phyloP scores from a whole-genome alignment of 1,140 invertebrate species.

The Eumeta japonica region DNA sequence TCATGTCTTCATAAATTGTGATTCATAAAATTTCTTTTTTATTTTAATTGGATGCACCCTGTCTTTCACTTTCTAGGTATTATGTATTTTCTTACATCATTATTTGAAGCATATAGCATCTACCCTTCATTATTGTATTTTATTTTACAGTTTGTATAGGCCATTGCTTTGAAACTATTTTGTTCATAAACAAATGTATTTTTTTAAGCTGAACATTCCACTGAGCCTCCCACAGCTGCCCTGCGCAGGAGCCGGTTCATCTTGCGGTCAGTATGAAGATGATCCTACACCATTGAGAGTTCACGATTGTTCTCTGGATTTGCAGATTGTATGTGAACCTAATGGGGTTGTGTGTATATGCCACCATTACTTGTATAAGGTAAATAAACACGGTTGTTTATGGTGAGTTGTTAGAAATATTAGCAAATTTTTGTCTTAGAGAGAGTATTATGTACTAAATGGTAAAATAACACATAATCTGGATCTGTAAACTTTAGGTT shows the following conservation, averaged over 20 bases:
- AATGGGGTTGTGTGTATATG: slow-evolving; percentile 76
- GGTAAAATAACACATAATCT: background rate
- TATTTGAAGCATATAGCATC: too few relatives aligned
- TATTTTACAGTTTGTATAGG: background rate
- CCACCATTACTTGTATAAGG: slow-evolving; percentile 82
- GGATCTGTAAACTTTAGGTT: background rate
- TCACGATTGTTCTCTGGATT: slow-evolving; percentile 77
- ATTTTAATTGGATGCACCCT: too few relatives aligned
- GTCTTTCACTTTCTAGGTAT: too few relatives aligned
- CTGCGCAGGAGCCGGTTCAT: slow-evolving; percentile 48
- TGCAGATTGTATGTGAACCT: slow-evolving; percentile 72
- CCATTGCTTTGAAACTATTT: background rate
- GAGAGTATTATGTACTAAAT: background rate
- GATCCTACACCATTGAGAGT: slow-evolving; percentile 74
- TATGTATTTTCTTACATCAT: too few relatives aligned
- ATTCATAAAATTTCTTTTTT: too few relatives aligned
- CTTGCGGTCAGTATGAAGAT: slow-evolving; percentile 72
- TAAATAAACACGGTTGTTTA: too few relatives aligned
- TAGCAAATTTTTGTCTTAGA: too few relatives aligned
- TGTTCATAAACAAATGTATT: slow-evolving; percentile 8
- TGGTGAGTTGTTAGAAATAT: too few relatives aligned
- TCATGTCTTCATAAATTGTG: too few relatives aligned
- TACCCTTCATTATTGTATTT: too few relatives aligned
- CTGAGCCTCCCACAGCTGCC: slow-evolving; percentile 74
- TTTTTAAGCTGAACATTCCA: slow-evolving; percentile 75